Evolutionary conservation across 2,113 vertebrate species (phyloP).

Genomic region (Zapornia atra): DNA sequence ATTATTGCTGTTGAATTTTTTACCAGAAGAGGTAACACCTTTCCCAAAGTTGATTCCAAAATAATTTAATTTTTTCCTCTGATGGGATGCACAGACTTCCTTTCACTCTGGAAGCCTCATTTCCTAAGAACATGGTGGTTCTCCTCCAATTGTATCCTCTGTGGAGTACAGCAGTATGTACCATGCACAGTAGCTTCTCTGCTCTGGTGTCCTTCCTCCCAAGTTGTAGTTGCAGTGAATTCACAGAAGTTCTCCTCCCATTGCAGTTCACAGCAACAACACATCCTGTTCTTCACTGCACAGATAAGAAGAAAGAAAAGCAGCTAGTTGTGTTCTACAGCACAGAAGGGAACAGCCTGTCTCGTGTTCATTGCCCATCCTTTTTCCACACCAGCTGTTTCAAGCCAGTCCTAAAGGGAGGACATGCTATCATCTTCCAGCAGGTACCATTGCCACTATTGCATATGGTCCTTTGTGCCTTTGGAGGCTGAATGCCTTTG

Average conservation of each 20-base stretch:
- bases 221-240: not conserved
- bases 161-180: not conserved
- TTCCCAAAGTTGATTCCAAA: not conserved
- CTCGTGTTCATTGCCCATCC: not conserved
- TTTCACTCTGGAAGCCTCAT: not conserved
- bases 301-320: not conserved
- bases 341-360: not conserved
- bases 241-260: not conserved
- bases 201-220: not conserved
- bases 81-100: not conserved
- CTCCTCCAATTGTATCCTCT: not conserved
- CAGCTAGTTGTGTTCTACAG: not conserved
- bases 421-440: not conserved
- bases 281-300: not conserved
- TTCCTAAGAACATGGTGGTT: not conserved
- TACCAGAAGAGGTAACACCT: not conserved
- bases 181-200: not conserved
- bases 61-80: not conserved
- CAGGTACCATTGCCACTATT: not conserved
- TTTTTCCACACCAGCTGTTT: slow-evolving; percentile 7
- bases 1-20: not conserved
- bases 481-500: not conserved
- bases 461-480: not conserved
- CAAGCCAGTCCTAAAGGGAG: not conserved
- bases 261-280: not conserved